These are phyloP conservation scores for Nothocercus nigrocapillus DNA, from an alignment of 2,113 vertebrate genomes.

Conservation along the genomic window DNA sequence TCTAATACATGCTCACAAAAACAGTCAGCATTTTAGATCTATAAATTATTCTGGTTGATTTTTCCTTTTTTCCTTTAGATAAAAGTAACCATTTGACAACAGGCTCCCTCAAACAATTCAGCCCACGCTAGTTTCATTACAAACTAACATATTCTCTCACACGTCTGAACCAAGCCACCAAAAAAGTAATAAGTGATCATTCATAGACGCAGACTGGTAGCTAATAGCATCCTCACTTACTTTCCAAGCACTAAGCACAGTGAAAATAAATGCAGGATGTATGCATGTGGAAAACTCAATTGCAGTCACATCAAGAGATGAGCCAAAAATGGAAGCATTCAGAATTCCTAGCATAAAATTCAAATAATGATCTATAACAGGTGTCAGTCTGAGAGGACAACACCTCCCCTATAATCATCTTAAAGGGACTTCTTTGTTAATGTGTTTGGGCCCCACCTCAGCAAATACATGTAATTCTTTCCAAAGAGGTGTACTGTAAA, in stretches of 20 bases:
- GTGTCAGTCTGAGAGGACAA: neutral
- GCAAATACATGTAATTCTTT: neutral
- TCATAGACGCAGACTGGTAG: constrained; percentile 26
- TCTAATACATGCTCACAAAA: neutral
- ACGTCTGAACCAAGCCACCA: constrained; percentile 26
- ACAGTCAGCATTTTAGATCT: neutral
- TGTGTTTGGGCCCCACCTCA: neutral
- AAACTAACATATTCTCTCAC: neutral
- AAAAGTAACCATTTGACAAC: constrained; percentile 25
- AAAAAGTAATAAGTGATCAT: constrained; percentile 13
- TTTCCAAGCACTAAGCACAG: constrained; percentile 28
- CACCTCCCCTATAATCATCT: neutral
- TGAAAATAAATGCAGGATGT: constrained; percentile 45
- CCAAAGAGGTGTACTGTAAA: neutral
- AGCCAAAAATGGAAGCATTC: constrained; percentile 30
- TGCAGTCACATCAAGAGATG: neutral
- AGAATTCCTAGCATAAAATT: constrained; percentile 14
- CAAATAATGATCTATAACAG: neutral
- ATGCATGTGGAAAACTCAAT: constrained; percentile 23
- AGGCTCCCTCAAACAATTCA: neutral
- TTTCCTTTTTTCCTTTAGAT: neutral
- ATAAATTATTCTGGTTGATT: constrained; percentile 48
- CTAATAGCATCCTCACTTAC: constrained; percentile 51
- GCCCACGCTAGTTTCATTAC: neutral
- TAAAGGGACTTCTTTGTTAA: neutral